Evolutionary conservation across 2,888 invertebrate genomes (phyloP).

Genomic region (Coremacera marginata): DNA sequence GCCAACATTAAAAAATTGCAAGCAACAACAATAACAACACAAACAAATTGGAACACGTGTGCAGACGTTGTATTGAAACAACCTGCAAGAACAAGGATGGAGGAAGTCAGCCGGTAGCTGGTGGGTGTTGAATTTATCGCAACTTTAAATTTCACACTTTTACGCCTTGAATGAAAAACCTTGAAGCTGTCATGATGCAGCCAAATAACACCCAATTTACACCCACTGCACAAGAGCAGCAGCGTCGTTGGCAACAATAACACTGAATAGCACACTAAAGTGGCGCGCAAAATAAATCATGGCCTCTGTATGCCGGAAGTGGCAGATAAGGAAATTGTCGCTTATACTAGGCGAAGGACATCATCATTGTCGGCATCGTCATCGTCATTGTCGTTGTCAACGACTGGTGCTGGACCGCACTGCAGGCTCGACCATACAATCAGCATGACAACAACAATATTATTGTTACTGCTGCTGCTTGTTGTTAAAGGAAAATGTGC

Average conservation of each 20-base stretch:
- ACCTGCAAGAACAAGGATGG: conserved; percentile 1
- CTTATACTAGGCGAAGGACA: conserved; percentile 1
- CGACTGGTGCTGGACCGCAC: neutral
- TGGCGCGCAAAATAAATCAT: conserved; percentile 30
- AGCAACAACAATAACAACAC: conserved; percentile 37
- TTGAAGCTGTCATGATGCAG: conserved; percentile 59
- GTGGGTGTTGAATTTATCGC: conserved; percentile 40
- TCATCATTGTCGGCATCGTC: neutral
- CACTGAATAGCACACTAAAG: conserved; percentile 17
- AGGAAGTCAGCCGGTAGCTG: conserved; percentile 39
- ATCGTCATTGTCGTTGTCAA: neutral
- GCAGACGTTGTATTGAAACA: neutral
- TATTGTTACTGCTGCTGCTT: neutral
- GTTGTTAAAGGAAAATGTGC: neutral
- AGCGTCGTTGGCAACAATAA: neutral
- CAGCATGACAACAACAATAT: conserved; percentile 30
- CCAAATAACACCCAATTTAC: neutral
- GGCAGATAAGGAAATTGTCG: conserved; percentile 33
- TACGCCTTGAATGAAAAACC: conserved; percentile 44
- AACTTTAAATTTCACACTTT: conserved; percentile 50
- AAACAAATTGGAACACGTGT: conserved; percentile 42
- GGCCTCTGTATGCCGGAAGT: conserved; percentile 7
- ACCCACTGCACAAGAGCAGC: neutral
- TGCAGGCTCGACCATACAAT: neutral
- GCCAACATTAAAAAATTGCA: conserved; percentile 48